These are phyloP conservation scores for Tachina fera DNA, from an alignment of 2,888 invertebrate genomes.

Conservation along the genomic window DNA sequence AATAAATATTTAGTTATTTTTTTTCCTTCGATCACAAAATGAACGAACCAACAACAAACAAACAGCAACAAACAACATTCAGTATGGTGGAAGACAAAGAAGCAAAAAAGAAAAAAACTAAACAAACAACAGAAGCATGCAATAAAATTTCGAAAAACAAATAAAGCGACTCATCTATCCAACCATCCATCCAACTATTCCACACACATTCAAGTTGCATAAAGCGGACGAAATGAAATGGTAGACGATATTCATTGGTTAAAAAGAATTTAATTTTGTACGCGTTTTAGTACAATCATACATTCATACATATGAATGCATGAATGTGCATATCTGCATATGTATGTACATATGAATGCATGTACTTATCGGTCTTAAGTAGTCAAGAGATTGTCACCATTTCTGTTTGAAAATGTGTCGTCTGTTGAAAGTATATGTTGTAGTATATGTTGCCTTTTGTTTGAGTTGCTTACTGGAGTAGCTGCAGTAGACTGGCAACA, in stretches of 20 bases:
- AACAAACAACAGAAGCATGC: slow-evolving; percentile 46
- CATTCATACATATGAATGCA: neutral
- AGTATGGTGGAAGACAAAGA: slow-evolving; percentile 40
- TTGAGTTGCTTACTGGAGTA: neutral
- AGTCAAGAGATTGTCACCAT: slow-evolving; percentile 60
- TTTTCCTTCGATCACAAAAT: slow-evolving; percentile 32
- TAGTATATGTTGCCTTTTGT: slow-evolving; percentile 4
- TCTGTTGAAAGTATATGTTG: slow-evolving; percentile 21
- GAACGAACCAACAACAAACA: slow-evolving; percentile 28
- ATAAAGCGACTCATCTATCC: slow-evolving; percentile 63
- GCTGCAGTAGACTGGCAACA: neutral
- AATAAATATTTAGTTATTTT: slow-evolving; percentile 2
- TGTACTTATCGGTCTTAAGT: slow-evolving; percentile 4
- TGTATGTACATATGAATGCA: neutral
- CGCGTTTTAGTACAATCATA: no score
- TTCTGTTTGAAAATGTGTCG: slow-evolving; percentile 13
- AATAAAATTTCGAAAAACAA: slow-evolving; percentile 53
- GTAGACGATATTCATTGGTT: slow-evolving; percentile 70
- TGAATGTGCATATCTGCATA: no score
- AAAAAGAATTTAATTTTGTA: slow-evolving; percentile 49
- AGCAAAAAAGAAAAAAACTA: slow-evolving; percentile 5
- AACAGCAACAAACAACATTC: slow-evolving; percentile 4
- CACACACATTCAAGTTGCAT: slow-evolving; percentile 27
- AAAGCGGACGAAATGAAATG: slow-evolving; percentile 60
- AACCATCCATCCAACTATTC: slow-evolving; percentile 29